Evolutionary conservation across 2,888 invertebrate species (phyloP), one percentile per base, ranked within the genome.

Genomic region (Byasa hedistus): DNA sequence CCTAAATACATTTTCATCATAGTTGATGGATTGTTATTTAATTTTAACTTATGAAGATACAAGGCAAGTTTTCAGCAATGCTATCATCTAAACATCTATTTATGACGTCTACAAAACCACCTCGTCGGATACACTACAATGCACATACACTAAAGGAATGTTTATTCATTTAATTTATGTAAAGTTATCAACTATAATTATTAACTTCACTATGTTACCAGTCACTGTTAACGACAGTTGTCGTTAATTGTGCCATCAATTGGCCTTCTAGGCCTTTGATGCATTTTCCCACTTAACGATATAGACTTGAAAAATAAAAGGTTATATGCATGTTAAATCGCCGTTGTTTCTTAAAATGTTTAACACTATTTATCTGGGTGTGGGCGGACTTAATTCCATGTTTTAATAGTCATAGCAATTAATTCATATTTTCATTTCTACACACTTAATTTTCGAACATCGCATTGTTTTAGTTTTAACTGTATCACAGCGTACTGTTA

Each of bases 281-380:
- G 56, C 19, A 15, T 57, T 57, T 57, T 17, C 56, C 56, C 56
- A 57, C 56, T 57, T n/a, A 57, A 24, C 56, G 56, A 57, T 57
- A 57, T 27, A 32, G 56, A 57, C 56, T 57, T 57, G 56, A 57
- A 24, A 23, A 55, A 15, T 24, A 27, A 24, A 57, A n/a, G 32
- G 23, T 19, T 19, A 27, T 27, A 52, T 52, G 7, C 21, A n/a
- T 21, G 52, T 52, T 52, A 10, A 52, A 52, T 21, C 5, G 21
- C 5, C n/a, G 56, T 57, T 57, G 7, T n/a, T 27, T 57, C n/a
- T n/a, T 57, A n/a, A 57, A 10, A 57, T 24, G 23, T 57, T 57
- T 57, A 57, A 27, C 24, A 32, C 27, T 57, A n/a, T 57, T 57
- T 57, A 57, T 57, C 56, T 24, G 24, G 32, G 7, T 19, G 32